Evolutionary conservation across 2,888 invertebrate genomes (phyloP), one percentile per base, ranked within the genome.

Genomic region (Mamestra brassicae): DNA sequence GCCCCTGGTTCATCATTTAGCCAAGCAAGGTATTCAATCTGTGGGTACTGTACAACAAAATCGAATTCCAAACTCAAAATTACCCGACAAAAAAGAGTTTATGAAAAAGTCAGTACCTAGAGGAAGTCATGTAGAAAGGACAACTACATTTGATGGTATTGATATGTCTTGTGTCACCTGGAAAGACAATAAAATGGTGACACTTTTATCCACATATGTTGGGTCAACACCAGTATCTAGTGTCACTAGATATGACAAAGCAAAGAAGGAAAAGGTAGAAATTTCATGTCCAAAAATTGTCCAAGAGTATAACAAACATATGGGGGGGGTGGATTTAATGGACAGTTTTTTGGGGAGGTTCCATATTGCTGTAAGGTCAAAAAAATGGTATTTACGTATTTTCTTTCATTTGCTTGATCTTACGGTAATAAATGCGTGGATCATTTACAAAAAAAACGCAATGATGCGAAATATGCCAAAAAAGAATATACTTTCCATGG

Each of bases 321-420:
- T 52, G 55, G 55, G 60, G 38, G 60, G 60, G 60, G 60, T 36
- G 4, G 54, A 66, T 13, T 42, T 55, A n/a, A 66, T 70, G 54
- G 70, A 54, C 34, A 63, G 62, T 70, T 70, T 70, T 62, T 60
- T 72, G 71, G 65, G 71, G 58, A 60, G 66, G 34, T 54, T 60
- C 54, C 52, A 61, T 13, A 73, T 66, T 66, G 4, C 60, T 55
- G 54, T 73, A 34, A 72, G 62, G 8, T n/a, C n/a, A 60, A 72
- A 66, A 66, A 60, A 66, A 63, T 71, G 64, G 64, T 71, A 71
- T 71, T 64, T 71, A 15, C 71, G 58, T 58, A 71, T 71, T 38
- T 71, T 71, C 58, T 89, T 90, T 80, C 88, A 89, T 80, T 88
- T 80, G 89, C 64, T 78, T 47, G 68, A 58, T 58, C 0, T 58